These are phyloP conservation scores for Delphinus delphis DNA, from an alignment of 2,113 vertebrate species.

Conservation along the genomic window DNA sequence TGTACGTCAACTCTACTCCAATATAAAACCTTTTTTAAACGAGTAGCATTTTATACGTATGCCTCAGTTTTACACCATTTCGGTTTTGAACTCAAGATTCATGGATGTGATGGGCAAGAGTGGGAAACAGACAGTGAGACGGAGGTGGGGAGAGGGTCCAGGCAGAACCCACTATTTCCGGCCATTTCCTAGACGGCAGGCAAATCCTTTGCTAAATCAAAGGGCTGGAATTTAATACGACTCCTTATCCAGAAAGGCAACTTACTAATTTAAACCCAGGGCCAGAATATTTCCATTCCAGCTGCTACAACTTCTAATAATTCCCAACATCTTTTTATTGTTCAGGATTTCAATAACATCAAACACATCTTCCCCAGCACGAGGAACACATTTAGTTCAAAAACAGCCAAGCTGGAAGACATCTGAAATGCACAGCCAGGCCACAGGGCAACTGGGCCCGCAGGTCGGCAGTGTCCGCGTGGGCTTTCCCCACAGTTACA, in stretches of 20 bases:
- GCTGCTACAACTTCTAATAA: slow-evolving; percentile 61
- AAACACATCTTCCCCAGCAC: slow-evolving; percentile 34
- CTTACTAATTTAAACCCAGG: slow-evolving; percentile 52
- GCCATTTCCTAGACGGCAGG: not conserved
- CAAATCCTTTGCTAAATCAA: slow-evolving; percentile 26
- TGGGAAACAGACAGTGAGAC: not conserved
- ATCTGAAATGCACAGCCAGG: not conserved
- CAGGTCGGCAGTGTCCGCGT: not conserved
- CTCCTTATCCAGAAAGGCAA: slow-evolving; percentile 53
- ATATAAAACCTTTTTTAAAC: not conserved
- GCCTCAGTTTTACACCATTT: not conserved
- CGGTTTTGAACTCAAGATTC: not conserved
- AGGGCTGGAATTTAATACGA: slow-evolving; percentile 25
- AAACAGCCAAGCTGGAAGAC: slow-evolving; percentile 50
- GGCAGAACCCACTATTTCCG: not conserved
- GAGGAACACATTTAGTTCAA: slow-evolving; percentile 68
- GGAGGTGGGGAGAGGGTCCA: not conserved
- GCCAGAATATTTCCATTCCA: slow-evolving; percentile 57
- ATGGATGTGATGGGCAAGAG: too few species aligned
- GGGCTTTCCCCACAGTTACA: not conserved
- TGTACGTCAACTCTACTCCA: too few species aligned
- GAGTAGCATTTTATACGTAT: not conserved
- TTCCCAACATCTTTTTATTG: slow-evolving; percentile 54
- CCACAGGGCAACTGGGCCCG: not conserved
- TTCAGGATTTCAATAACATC: slow-evolving; percentile 42